Percentiles rank a stretch among this genome's conserved stretches.
These are phyloP conservation scores for Drosophila buzzatii DNA, from an alignment of 2,888 invertebrate species.

Conservation along the genomic window DNA sequence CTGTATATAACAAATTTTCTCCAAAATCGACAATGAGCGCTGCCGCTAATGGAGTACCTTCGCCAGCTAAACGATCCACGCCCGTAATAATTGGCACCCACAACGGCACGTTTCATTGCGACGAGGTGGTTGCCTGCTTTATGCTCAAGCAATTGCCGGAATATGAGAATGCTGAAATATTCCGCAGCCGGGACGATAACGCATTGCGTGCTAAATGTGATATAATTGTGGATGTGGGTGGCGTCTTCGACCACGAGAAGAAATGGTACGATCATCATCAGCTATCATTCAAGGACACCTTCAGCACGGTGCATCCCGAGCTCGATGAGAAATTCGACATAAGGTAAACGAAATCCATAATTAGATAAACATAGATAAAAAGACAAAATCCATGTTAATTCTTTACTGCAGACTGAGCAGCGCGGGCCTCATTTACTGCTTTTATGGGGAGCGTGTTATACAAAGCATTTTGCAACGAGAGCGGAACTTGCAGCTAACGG, in stretches of 20 bases:
- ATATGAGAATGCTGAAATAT: constrained; percentile 92
- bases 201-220: constrained; percentile 92
- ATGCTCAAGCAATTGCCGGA: constrained; percentile 93
- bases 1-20: background rate
- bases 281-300: constrained; percentile 89
- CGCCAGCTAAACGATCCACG: constrained; percentile 58
- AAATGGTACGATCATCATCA: constrained; percentile 98
- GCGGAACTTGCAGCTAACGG: constrained; percentile 85
- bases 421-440: constrained; percentile 96
- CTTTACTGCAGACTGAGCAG: constrained; percentile 92
- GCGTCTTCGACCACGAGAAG: constrained; percentile 90
- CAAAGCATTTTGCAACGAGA: constrained; percentile 86
- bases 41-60: constrained; percentile 20
- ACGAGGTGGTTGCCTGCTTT: constrained; percentile 91
- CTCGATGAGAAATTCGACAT: constrained; percentile 88
- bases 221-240: constrained; percentile 98
- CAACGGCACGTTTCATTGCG: constrained; percentile 83
- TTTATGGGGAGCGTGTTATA: constrained; percentile 94
- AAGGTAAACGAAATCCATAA: constrained; percentile 83
- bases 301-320: constrained; percentile 88
- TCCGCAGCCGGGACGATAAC: constrained; percentile 88
- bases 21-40: constrained; percentile 42
- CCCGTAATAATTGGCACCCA: constrained; percentile 82
- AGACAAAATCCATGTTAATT: too few species aligned
- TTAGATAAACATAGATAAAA: background rate